Base-by-base conservation (phyloP, 2,797 vertebrate genomes). In the Dendrocincla tyrannina region DNA sequence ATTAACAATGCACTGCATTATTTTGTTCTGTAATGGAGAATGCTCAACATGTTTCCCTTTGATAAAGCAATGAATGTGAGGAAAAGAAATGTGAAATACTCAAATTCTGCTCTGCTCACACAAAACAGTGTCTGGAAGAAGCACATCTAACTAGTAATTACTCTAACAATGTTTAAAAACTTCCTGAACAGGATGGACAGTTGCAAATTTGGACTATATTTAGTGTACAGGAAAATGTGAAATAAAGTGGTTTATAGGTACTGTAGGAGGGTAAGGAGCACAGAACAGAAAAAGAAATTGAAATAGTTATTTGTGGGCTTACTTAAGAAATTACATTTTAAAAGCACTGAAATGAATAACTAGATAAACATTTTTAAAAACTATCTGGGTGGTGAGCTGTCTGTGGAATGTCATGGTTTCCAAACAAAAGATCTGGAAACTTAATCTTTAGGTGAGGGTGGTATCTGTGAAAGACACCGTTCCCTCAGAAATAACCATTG, bases 21-120 rank as follows among this genome's bases (percentile, higher is more conserved):
- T 83, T 94, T 91, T 78, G n/a, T n/a, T 93, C 67, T 76, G 35
- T 64, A 83, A 70, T 74, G 83, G 62, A 91, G 82, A 93, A 92
- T 63, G 67, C 30, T 79, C 88, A 69, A 41, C 52, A 56, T 86
- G 55, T 88, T 94, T 89, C 27, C 44, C 25, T 91, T 85, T 93
- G 76, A 88, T 79, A 72, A 85, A 92, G 86, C 69, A 85, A 89
- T 72, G 77, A 86, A 78, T 69, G 42, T 78, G 59, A 77, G 53
- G 46, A 87, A 66, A 85, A 84, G 78, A 88, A 84, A 89, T 5
- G 32, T 46, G 42, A 53, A 84, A 37, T 32, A 13, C 27, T 76
- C 70, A 62, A 93, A 80, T 84, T 39, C 63, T 60, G 42, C 70
- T 94, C 83, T 86, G 42, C 50, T 94, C 70, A 32, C 37, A 39